These are phyloP conservation scores for Zaprionus kolodkinae DNA, from an alignment of 1,140 invertebrate species.

Conservation along the genomic window DNA sequence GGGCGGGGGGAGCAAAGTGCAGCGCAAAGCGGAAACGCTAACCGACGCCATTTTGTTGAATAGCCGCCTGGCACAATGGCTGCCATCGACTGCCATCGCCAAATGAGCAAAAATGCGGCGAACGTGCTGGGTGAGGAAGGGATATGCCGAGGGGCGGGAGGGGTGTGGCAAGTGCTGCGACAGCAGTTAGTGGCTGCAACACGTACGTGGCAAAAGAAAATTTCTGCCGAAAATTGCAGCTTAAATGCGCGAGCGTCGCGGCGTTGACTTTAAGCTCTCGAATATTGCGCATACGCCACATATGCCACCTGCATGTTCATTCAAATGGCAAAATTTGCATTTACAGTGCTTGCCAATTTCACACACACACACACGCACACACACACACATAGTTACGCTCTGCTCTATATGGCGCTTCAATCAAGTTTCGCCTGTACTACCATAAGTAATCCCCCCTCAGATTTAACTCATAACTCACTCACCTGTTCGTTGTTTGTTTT, in stretches of 20 bases:
- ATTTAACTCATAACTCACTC: constrained; percentile 35
- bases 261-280: constrained; percentile 13
- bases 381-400: background rate
- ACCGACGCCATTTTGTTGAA: constrained; percentile 50
- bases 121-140: constrained; percentile 6
- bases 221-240: constrained; percentile 10
- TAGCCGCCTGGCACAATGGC: constrained; percentile 48
- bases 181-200: constrained; percentile 21
- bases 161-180: constrained; percentile 5
- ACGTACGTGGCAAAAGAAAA: constrained; percentile 26
- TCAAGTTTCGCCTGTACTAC: background rate
- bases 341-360: constrained; percentile 35
- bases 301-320: constrained; percentile 48
- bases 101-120: constrained; percentile 35
- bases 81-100: constrained; percentile 17
- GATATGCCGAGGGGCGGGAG: background rate
- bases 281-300: constrained; percentile 55
- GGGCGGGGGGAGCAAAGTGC: background rate
- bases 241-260: constrained; percentile 14
- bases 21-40: constrained; percentile 24
- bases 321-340: constrained; percentile 65
- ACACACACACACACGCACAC: background rate
- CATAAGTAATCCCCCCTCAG: background rate
- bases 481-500: constrained; percentile 86
- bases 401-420: background rate